These are phyloP conservation scores for Bambusicola thoracicus DNA, from an alignment of 2,113 vertebrate genomes.

Conservation along the genomic window DNA sequence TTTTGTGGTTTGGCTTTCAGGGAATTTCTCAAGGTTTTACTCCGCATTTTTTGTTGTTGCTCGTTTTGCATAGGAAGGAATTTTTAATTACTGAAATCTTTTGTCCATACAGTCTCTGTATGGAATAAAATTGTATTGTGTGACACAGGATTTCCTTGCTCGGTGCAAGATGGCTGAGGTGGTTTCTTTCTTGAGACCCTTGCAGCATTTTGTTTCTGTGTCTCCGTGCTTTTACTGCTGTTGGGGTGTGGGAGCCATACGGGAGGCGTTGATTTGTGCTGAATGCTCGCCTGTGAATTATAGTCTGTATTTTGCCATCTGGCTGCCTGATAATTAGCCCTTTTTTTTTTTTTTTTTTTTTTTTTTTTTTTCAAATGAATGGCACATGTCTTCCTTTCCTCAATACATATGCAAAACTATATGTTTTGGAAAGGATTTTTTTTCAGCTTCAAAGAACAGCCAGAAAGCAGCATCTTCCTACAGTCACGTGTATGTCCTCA, in stretches of 20 bases:
- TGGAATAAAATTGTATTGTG: background rate
- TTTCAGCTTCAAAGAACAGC: background rate
- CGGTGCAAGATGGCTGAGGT: background rate
- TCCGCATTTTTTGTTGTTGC: background rate
- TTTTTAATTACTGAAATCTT: slow-evolving; percentile 1
- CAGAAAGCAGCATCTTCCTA: background rate
- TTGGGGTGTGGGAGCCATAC: slow-evolving; percentile 35
- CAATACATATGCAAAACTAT: background rate
- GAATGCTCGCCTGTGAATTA: slow-evolving; percentile 54
- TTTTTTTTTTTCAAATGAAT: slow-evolving; percentile 37
- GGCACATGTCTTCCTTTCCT: slow-evolving; percentile 10
- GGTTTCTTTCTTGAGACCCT: background rate
- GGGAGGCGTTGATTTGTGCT: slow-evolving; percentile 52
- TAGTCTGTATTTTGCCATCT: slow-evolving; percentile 59
- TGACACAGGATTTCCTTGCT: background rate
- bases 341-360: slow-evolving; percentile 31
- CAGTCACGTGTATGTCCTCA: background rate
- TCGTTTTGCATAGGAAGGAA: background rate
- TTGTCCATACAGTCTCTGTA: background rate
- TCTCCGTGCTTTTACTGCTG: slow-evolving; percentile 16
- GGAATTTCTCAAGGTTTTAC: background rate
- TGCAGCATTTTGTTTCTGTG: background rate
- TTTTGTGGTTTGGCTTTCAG: slow-evolving; percentile 47
- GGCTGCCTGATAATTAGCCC: slow-evolving; percentile 56
- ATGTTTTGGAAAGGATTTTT: background rate